A percentile compares a stretch with the other conserved stretches of the same genome.
phyloP scores from a whole-genome alignment of 2,888 invertebrate species.

The Nemurella pictetii region DNA sequence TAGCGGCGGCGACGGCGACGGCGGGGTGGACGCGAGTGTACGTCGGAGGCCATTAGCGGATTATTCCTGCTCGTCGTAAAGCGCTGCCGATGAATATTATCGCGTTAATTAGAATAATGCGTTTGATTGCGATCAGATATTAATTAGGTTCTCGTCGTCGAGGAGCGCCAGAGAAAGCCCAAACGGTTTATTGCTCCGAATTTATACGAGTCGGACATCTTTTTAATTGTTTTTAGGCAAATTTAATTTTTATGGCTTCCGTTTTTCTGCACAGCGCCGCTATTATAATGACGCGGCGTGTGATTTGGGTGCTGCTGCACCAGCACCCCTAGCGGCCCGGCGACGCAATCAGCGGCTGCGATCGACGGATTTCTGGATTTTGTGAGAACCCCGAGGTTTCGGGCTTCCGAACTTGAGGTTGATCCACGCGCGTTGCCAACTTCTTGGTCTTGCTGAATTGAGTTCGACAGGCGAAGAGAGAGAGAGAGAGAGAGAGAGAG shows the following conservation, averaged over 20 bases:
- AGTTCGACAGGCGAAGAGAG: too few relatives aligned
- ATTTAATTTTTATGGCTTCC: neutral
- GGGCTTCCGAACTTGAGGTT: neutral
- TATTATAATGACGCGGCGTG: neutral
- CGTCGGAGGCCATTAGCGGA: neutral
- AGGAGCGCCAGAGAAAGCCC: neutral
- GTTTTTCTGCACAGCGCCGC: neutral
- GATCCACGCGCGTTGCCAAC: too few relatives aligned
- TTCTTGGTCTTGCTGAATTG: too few relatives aligned
- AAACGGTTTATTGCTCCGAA: neutral
- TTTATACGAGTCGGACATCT: neutral
- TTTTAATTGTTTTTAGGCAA: neutral
- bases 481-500: too few relatives aligned
- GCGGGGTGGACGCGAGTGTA: neutral
- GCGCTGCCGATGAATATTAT: neutral
- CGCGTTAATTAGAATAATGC: neutral
- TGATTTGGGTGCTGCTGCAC: neutral
- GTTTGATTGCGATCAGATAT: neutral
- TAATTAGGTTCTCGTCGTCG: neutral
- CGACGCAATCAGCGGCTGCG: neutral
- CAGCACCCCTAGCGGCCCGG: neutral
- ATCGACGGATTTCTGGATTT: neutral
- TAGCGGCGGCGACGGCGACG: neutral
- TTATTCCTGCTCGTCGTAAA: neutral
- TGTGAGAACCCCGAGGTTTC: neutral